Base-by-base conservation (phyloP, 2,113 vertebrate species). In the Forbesichthys papilliferus region DNA sequence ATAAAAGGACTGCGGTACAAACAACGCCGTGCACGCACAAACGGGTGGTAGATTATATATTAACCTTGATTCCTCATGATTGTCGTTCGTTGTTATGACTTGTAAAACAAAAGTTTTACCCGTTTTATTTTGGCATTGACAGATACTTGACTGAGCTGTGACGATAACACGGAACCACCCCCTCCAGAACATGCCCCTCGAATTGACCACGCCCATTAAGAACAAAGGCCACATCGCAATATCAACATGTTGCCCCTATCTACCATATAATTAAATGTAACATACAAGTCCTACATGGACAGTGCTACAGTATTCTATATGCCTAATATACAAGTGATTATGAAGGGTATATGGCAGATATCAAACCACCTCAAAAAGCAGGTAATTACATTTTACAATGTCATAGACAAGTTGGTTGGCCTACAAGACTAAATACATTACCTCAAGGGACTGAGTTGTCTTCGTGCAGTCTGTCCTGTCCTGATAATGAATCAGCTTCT, bases 91-190 rank as follows among this genome's bases (percentile, higher is more conserved):
- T 10, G 58, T 2, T 14, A 36, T 59, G 73, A 27, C 16, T 14
- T 34, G 5, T n/a, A 9, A 48, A 0, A n/a, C 3, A 58, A 84
- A 77, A 82, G 85, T 81, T 77, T 71, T 55, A 61, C 64, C 57
- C 72, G 80, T 80, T 87, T 89, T 84, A 84, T 90, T 90, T 84
- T 87, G 78, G 71, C 83, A 71, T 86, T 92, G 91, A 91, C 91
- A 90, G 88, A 16, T 48, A 14, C 55, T 49, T 42, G 49, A 85
- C 68, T 61, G 61, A 68, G 48, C 11, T 62, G 62, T 92, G 84
- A 90, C 88, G 91, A 87, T 75, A 48, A 5, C 63, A 76, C 83
- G 86, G 62, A 51, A 18, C 74, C 78, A 11, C 14, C 16, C 46
- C 46, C 61, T 71, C 64, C 42, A 68, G 34, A 56, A 20, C 85